These are phyloP conservation scores for Rhorus exstirpatorius DNA, from an alignment of 2,888 invertebrate genomes.

Conservation along the genomic window DNA sequence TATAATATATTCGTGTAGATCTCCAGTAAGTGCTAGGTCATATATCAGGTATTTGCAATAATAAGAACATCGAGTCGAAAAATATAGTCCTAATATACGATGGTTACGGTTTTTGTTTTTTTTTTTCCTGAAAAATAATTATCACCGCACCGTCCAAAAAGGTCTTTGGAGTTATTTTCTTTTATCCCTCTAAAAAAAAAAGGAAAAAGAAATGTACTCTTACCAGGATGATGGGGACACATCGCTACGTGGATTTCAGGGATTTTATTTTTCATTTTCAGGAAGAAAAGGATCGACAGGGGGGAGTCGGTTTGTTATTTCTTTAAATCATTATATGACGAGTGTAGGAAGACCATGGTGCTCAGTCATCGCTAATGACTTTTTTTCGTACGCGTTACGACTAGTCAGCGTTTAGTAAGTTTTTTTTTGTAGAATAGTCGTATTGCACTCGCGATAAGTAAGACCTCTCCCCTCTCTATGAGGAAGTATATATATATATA, in stretches of 20 bases:
- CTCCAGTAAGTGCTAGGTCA: conserved; percentile 42
- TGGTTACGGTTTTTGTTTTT: conserved; percentile 32
- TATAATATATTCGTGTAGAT: conserved; percentile 11
- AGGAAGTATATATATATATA: no score
- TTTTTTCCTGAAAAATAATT: conserved; percentile 51
- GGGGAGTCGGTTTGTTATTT: conserved; percentile 20
- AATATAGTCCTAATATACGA: conserved; percentile 60
- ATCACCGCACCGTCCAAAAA: conserved; percentile 30
- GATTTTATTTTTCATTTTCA: background rate
- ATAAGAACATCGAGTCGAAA: conserved; percentile 68
- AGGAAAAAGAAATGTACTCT: background rate
- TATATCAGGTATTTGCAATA: conserved; percentile 47
- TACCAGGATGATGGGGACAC: conserved; percentile 11
- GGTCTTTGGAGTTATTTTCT: conserved; percentile 14
- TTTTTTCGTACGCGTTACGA: conserved; percentile 38
- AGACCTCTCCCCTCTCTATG: no score
- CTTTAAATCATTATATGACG: no score
- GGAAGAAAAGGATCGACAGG: conserved; percentile 25
- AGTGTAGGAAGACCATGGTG: conserved; percentile 63
- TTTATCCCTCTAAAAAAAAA: no score
- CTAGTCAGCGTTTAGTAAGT: conserved; percentile 17
- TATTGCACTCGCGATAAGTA: no score
- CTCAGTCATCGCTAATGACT: conserved; percentile 58
- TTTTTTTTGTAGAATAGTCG: no score
- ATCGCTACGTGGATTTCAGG: conserved; percentile 14